Conservation (phyloP, 2,113 vertebrate species). For the Pomatorhinus ruficollis region DNA sequence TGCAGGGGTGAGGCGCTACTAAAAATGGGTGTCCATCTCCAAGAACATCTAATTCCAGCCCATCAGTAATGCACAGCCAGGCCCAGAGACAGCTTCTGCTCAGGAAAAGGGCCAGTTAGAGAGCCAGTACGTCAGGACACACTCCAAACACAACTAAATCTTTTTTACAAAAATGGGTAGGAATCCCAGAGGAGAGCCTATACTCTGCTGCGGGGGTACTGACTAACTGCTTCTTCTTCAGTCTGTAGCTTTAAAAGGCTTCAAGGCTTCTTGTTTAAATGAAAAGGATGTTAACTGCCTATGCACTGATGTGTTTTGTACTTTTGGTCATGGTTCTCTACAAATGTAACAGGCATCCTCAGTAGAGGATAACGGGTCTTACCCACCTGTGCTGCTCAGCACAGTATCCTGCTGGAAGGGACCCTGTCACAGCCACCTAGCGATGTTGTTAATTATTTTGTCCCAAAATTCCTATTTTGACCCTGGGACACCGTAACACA, state of each 20-base stretch:
- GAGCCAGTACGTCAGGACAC: neutral
- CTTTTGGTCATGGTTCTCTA: neutral
- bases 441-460: neutral
- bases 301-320: neutral
- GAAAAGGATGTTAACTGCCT: neutral
- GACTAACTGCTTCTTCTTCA: neutral
- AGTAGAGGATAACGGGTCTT: neutral
- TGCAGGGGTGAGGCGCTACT: neutral
- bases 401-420: neutral
- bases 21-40: neutral
- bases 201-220: neutral
- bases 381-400: neutral
- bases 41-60: neutral
- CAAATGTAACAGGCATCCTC: neutral
- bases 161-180: neutral
- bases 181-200: neutral
- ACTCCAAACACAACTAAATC: neutral
- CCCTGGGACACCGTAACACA: neutral
- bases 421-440: neutral
- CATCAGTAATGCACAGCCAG: neutral
- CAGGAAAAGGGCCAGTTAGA: neutral
- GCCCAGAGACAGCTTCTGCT: neutral
- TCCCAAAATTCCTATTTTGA: neutral
- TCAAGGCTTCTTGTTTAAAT: neutral
- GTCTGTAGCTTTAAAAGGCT: neutral